Conservation (phyloP, 2,888 invertebrate genomes). For the Tupiocoris notatus region DNA sequence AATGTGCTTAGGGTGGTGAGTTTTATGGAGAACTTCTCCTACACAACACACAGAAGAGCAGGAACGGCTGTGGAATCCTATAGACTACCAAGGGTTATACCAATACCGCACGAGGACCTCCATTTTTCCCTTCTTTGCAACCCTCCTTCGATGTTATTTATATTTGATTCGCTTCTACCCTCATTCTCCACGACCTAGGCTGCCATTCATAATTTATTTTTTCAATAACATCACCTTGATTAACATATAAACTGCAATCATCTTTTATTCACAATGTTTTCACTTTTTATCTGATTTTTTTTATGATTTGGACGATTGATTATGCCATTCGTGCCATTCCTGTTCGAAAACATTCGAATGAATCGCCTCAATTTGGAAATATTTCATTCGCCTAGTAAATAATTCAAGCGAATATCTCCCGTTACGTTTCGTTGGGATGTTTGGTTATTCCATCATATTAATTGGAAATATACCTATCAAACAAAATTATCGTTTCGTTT, state of each 20-base stretch:
- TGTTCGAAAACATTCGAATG: no score
- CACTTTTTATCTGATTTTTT: neutral
- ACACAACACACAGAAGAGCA: no score
- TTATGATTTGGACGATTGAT: neutral
- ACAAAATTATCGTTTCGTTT: no score
- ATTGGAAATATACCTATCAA: no score
- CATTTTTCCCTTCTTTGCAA: neutral
- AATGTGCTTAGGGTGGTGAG: conserved; percentile 39
- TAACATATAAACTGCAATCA: conserved; percentile 37
- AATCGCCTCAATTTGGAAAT: no score
- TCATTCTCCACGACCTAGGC: neutral
- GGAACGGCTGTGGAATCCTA: neutral
- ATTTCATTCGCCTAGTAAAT: no score
- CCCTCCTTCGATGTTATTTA: conserved; percentile 39
- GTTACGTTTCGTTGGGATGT: no score
- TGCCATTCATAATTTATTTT: conserved; percentile 36
- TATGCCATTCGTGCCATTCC: no score
- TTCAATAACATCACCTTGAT: conserved; percentile 42
- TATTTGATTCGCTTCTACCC: conserved; percentile 31
- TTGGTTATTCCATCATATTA: no score
- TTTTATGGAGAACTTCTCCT: conserved; percentile 41
- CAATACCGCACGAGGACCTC: conserved; percentile 30
- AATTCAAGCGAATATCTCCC: no score
- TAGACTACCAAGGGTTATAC: conserved; percentile 11
- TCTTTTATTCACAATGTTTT: conserved; percentile 32